Base-by-base conservation (phyloP, 1,140 invertebrate genomes). In the Spodoptera frugiperda region DNA sequence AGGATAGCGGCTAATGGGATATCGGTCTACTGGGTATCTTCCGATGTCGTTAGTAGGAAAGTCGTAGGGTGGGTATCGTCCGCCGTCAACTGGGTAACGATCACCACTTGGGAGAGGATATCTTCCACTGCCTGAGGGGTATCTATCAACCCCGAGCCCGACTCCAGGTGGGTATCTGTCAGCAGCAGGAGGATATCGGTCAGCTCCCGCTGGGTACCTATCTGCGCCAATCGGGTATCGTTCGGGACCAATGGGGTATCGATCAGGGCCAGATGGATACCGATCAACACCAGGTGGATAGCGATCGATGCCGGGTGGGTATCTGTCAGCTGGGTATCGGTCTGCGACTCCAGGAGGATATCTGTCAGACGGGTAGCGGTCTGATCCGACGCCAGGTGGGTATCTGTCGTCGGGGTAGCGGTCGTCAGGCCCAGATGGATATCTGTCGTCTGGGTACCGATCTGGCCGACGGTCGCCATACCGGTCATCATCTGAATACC, bases 21-120 rank as follows among this genome's bases (percentile, higher is more conserved):
- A 95, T 17, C 95, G 89, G 59, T 94, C 94, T 48, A 87, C 84
- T 17, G 94, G 92, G 82, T 94, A 95, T 84, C 93, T 87, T 49
- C 87, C 86, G 14, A 92, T 88, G 15, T 92, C 91, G 55, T 91
- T 91, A 49, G 88, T 78, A 61, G 83, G 81, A 76, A 85, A 87
- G 4, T 78, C 54, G 19, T 78, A 78, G 55, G 78, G 74, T 21
- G 73, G 82, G 76, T 80, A 86, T 76, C 82, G 81, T 4, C 61
- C 77, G 39, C 33, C 30, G 59, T 82, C 87, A 12, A 85, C 81
- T 14, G 94, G 93, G 77, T 89, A 91, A 73, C 85, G 84, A 77
- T 88, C 87, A 9, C 78, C 61, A 14, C 70, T 68, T 19, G 81
- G 70, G 8, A 68, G 8, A n/a, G 87, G 84, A 70, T 84, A 89